Evolutionary conservation across 1,140 invertebrate genomes (phyloP).

Genomic region (Muscidifurax raptorellus): DNA sequence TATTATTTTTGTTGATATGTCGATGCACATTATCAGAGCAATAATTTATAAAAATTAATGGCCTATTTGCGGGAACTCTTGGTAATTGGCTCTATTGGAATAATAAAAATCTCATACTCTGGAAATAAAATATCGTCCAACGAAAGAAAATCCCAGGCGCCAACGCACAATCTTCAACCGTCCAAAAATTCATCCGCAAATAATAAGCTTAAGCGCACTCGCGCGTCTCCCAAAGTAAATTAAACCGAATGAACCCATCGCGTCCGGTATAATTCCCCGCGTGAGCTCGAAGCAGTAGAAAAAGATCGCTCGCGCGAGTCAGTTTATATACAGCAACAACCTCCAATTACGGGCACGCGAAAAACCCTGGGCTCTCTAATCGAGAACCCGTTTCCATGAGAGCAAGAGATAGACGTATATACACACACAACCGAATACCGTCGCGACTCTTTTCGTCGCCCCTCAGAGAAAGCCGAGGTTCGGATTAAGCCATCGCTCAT

Average conservation of each 20-base stretch:
- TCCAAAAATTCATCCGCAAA: background rate
- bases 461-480: background rate
- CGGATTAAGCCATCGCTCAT: constrained; percentile 42
- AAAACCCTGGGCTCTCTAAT: constrained; percentile 29
- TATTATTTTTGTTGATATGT: no score
- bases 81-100: background rate
- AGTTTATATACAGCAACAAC: constrained; percentile 44
- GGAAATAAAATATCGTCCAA: no score
- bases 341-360: constrained; percentile 45
- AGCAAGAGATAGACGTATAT: background rate
- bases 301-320: constrained; percentile 7
- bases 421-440: background rate
- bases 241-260: constrained; percentile 27
- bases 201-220: background rate
- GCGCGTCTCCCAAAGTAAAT: constrained; percentile 1
- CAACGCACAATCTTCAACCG: background rate
- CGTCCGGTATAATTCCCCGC: background rate
- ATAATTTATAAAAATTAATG: no score
- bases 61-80: no score
- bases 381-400: constrained; percentile 39
- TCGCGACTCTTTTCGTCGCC: background rate
- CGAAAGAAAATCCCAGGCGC: no score
- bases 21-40: no score
- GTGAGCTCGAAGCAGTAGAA: background rate
- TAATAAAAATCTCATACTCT: background rate